Conservation (phyloP, 2,113 vertebrate genomes). For the Deroptyus accipitrinus region DNA sequence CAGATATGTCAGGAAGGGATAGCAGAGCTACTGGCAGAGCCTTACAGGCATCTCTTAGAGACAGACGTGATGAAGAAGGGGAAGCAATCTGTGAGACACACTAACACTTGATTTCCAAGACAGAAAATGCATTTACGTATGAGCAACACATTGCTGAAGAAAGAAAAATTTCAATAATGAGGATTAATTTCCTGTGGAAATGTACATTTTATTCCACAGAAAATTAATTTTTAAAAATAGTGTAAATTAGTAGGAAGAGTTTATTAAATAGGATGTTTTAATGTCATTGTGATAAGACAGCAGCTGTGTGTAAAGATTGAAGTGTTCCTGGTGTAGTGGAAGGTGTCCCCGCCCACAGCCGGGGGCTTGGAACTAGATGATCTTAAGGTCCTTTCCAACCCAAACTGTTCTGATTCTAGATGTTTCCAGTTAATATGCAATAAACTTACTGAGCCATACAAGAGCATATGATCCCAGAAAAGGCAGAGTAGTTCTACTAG, state of each 20-base stretch:
- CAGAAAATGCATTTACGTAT: background rate
- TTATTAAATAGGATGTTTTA: background rate
- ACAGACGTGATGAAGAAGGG: background rate
- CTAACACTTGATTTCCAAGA: background rate
- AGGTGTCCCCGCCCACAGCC: background rate
- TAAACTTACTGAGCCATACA: background rate
- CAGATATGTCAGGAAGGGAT: background rate
- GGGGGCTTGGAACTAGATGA: background rate
- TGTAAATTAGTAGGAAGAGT: background rate
- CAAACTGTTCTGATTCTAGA: background rate
- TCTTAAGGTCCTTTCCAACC: background rate
- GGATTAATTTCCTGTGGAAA: background rate
- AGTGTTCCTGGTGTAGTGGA: background rate
- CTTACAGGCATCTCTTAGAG: background rate
- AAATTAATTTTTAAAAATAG: background rate
- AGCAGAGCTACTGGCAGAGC: background rate
- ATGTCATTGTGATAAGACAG: background rate
- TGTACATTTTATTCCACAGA: background rate
- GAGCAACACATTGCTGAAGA: background rate
- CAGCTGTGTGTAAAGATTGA: background rate
- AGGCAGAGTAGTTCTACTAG: background rate
- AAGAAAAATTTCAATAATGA: background rate
- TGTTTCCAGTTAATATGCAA: background rate
- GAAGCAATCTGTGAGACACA: background rate
- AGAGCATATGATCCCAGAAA: background rate